phyloP scores from a whole-genome alignment of 2,888 invertebrate genomes.

The Biston betularia region DNA sequence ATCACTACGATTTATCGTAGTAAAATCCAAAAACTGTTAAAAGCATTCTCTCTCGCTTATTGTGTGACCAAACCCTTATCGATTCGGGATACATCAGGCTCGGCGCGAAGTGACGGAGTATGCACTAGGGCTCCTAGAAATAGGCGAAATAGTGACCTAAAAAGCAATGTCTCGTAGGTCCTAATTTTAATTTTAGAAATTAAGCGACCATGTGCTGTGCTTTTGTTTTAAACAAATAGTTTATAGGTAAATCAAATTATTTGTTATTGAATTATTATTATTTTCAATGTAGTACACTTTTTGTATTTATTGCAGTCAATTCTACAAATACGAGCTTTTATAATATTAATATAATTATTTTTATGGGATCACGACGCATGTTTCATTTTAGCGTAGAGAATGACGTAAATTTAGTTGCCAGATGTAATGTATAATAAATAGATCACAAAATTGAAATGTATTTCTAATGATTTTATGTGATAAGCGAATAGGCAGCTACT shows the following conservation, averaged over 20 bases:
- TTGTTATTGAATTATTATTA: conserved; percentile 70
- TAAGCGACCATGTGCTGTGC: conserved; percentile 86
- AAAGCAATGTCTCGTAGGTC: conserved; percentile 74
- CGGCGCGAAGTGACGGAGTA: conserved; percentile 59
- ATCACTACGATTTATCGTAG: background rate
- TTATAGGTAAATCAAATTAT: conserved; percentile 80
- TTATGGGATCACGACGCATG: conserved; percentile 64
- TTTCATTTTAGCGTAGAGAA: conserved; percentile 70
- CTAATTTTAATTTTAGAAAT: conserved; percentile 78
- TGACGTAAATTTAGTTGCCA: conserved; percentile 72
- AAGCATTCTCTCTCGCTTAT: conserved; percentile 14
- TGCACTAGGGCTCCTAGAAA: conserved; percentile 79
- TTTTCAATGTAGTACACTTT: conserved; percentile 65
- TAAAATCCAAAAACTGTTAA: conserved; percentile 6
- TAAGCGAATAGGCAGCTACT: conserved; percentile 78
- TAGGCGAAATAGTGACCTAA: conserved; percentile 76
- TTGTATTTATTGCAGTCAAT: conserved; percentile 82
- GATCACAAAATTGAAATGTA: conserved; percentile 77
- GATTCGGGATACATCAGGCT: conserved; percentile 43
- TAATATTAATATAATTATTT: conserved; percentile 66
- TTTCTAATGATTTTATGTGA: conserved; percentile 73
- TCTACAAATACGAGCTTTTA: conserved; percentile 76
- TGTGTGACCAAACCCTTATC: conserved; percentile 27
- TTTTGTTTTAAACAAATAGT: conserved; percentile 84
- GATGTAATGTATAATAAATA: conserved; percentile 70